A percentile compares a stretch with the other conserved stretches of the same genome.
These are phyloP conservation scores for Chaetops frenatus DNA, from an alignment of 2,113 vertebrate genomes.

Conservation along the genomic window DNA sequence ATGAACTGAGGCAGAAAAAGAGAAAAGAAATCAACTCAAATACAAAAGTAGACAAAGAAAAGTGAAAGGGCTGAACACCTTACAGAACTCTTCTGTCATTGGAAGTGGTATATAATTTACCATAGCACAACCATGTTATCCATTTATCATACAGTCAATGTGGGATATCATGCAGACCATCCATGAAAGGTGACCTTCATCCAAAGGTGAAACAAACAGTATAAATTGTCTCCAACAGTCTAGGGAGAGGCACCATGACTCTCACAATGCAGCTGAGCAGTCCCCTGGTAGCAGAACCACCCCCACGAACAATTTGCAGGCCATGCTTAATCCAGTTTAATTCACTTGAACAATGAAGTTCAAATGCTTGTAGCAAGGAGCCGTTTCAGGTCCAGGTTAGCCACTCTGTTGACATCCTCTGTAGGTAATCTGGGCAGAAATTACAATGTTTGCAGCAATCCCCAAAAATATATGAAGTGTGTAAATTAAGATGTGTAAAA, in stretches of 20 bases:
- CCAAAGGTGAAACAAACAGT: conserved; percentile 56
- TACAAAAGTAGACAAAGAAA: background rate
- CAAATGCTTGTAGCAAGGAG: background rate
- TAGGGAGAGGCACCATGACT: conserved; percentile 4
- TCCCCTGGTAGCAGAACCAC: background rate
- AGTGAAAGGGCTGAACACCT: background rate
- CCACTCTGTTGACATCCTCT: background rate
- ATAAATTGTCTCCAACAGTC: conserved; percentile 56
- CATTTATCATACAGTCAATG: conserved; percentile 67
- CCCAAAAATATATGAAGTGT: background rate
- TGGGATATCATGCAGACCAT: conserved; percentile 59
- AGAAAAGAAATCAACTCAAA: background rate
- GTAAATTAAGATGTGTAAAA: background rate
- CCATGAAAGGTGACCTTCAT: no score
- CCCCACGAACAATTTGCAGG: background rate
- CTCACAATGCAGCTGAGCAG: background rate
- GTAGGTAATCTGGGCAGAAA: background rate
- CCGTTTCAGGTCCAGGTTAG: background rate
- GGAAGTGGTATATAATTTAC: conserved; percentile 3
- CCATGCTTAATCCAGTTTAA: background rate
- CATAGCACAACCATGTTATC: conserved; percentile 15
- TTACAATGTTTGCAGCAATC: background rate
- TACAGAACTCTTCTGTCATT: conserved; percentile 36
- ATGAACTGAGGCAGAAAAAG: background rate
- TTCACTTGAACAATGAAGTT: background rate